Evolutionary conservation across 2,797 vertebrate genomes (phyloP).

Genomic region (Aplochiton taeniatus): DNA sequence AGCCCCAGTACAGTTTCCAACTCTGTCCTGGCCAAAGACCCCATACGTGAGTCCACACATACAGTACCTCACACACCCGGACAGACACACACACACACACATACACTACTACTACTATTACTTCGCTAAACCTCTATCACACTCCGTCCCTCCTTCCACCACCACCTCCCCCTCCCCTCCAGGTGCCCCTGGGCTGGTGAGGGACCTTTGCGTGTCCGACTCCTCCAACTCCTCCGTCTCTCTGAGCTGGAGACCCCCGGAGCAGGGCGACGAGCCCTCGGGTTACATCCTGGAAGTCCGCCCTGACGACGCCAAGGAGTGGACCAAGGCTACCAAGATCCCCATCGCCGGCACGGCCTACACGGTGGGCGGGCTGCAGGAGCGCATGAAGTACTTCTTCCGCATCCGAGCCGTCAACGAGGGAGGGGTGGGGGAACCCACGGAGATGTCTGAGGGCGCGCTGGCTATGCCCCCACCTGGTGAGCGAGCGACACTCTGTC

Average conservation of each 20-base stretch:
- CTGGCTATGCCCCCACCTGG: slow-evolving; percentile 68
- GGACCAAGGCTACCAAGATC: slow-evolving; percentile 69
- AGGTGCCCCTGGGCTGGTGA: slow-evolving; percentile 70
- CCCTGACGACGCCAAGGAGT: slow-evolving; percentile 63
- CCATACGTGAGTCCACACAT: slow-evolving; percentile 53
- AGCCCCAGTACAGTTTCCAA: slow-evolving; percentile 59
- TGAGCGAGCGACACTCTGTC: slow-evolving; percentile 34
- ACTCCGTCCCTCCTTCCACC: not conserved
- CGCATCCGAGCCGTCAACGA: slow-evolving; percentile 68
- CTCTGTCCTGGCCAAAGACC: slow-evolving; percentile 64
- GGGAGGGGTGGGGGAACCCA: slow-evolving; percentile 60
- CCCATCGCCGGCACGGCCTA: slow-evolving; percentile 61
- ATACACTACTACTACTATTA: not conserved
- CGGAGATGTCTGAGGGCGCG: slow-evolving; percentile 57
- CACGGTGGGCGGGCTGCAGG: slow-evolving; percentile 63
- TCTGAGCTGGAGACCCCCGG: slow-evolving; percentile 66
- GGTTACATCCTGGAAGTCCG: slow-evolving; percentile 68
- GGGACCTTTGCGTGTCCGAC: slow-evolving; percentile 60
- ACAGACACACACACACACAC: not conserved
- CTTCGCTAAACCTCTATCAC: not conserved
- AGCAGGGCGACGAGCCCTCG: slow-evolving; percentile 53
- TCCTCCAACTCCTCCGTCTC: slow-evolving; percentile 70
- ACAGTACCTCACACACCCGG: not conserved
- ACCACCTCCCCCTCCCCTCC: not conserved
- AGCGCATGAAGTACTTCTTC: slow-evolving; percentile 71